phyloP scores from a whole-genome alignment of 2,113 vertebrate genomes.

The Cacatua alba region DNA sequence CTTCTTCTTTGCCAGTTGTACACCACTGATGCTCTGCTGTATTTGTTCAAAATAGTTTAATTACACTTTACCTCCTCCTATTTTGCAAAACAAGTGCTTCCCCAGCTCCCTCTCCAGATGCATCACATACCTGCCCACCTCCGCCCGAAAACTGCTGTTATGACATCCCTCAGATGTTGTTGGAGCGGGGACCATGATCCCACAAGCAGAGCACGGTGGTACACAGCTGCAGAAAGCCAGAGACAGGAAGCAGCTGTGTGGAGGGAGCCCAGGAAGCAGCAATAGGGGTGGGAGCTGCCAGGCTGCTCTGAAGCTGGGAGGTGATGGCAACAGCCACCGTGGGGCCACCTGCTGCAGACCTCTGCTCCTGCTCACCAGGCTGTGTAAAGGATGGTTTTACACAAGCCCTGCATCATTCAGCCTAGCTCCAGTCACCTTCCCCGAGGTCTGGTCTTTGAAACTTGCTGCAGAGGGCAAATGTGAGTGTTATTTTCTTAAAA shows the following conservation, averaged over 20 bases:
- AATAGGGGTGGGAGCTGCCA: background rate
- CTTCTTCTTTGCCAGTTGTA: background rate
- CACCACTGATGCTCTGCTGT: background rate
- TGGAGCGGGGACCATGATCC: background rate
- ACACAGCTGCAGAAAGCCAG: fast-evolving
- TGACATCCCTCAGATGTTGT: background rate
- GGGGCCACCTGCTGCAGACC: background rate
- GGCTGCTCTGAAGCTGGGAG: background rate
- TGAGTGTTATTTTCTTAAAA: background rate
- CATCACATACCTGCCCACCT: background rate
- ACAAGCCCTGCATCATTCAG: background rate
- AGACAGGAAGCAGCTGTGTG: fast-evolving
- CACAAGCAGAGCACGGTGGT: background rate
- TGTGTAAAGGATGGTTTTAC: background rate
- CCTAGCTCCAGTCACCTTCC: fast-evolving
- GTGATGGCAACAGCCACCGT: fast-evolving
- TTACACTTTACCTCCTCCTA: background rate
- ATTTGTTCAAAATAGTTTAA: background rate
- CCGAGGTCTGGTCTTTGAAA: background rate
- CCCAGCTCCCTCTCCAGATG: background rate
- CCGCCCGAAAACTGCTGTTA: background rate
- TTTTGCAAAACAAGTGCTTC: background rate
- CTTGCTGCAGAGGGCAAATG: background rate
- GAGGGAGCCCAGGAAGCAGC: background rate
- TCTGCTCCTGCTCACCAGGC: fast-evolving